A percentile compares a stretch with the other conserved stretches of the same genome.
Evolutionary conservation across 2,113 vertebrate species (phyloP).

Genomic region (Marmota monax): DNA sequence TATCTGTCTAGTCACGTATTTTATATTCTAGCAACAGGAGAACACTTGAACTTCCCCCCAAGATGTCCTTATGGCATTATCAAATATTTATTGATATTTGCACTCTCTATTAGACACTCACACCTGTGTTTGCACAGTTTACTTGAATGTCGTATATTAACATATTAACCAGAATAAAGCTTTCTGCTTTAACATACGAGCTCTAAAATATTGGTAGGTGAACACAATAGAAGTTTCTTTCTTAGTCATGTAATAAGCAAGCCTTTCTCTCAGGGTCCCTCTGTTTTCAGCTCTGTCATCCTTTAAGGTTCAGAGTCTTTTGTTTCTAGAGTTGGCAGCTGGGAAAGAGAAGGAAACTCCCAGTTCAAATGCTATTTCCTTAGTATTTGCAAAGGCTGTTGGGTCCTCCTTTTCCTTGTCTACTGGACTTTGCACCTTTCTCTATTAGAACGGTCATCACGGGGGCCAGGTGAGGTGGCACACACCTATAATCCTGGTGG

Average conservation of each 20-base stretch:
- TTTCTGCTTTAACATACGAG: neutral
- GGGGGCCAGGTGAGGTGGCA: neutral
- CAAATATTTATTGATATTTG: neutral
- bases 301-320: slow-evolving; percentile 9
- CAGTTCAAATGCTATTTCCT: neutral
- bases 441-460: neutral
- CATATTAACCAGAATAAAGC: slow-evolving; percentile 11
- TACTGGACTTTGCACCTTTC: neutral
- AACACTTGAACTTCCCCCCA: neutral
- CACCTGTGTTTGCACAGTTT: neutral
- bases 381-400: too few species aligned
- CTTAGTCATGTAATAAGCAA: neutral
- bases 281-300: neutral
- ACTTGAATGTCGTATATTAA: slow-evolving; percentile 1
- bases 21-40: neutral
- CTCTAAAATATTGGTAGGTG: neutral
- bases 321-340: neutral
- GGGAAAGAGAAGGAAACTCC: neutral
- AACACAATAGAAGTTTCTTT: neutral
- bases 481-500: too few species aligned
- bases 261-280: neutral
- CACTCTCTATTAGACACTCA: neutral
- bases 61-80: neutral
- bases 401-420: neutral
- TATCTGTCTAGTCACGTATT: neutral